These are phyloP conservation scores for Isurus oxyrinchus DNA, from an alignment of 2,113 vertebrate species.

Conservation along the genomic window DNA sequence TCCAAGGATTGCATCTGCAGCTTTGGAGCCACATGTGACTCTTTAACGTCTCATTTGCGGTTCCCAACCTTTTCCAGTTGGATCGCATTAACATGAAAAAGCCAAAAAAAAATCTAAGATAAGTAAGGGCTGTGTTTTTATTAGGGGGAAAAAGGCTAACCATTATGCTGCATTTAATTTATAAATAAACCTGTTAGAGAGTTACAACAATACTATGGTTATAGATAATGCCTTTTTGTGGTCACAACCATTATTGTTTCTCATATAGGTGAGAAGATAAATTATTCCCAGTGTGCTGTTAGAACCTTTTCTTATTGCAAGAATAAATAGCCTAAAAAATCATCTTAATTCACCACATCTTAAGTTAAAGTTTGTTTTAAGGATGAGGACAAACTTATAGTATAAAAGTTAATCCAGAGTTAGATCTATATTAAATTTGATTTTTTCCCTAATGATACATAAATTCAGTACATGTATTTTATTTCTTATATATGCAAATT, in stretches of 20 bases:
- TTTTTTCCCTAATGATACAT: too few species aligned
- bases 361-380: not conserved
- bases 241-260: not conserved
- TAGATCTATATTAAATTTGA: too few species aligned
- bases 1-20: not conserved
- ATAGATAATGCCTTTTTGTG: not conserved
- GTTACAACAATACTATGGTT: not conserved
- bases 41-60: too few species aligned
- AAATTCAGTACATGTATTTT: too few species aligned
- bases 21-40: too few species aligned
- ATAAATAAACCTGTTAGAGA: not conserved
- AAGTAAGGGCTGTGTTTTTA: too few species aligned
- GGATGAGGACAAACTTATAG: not conserved
- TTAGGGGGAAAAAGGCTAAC: too few species aligned
- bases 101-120: too few species aligned
- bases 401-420: not conserved
- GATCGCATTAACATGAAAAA: too few species aligned
- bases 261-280: not conserved
- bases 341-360: not conserved
- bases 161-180: not conserved
- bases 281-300: not conserved
- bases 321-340: not conserved
- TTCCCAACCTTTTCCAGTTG: too few species aligned
- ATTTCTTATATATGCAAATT: too few species aligned
- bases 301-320: not conserved